A percentile compares a stretch with the other conserved stretches of the same genome.
These are phyloP conservation scores for Calameuta filiformis DNA, from an alignment of 2,888 invertebrate genomes.

Conservation along the genomic window DNA sequence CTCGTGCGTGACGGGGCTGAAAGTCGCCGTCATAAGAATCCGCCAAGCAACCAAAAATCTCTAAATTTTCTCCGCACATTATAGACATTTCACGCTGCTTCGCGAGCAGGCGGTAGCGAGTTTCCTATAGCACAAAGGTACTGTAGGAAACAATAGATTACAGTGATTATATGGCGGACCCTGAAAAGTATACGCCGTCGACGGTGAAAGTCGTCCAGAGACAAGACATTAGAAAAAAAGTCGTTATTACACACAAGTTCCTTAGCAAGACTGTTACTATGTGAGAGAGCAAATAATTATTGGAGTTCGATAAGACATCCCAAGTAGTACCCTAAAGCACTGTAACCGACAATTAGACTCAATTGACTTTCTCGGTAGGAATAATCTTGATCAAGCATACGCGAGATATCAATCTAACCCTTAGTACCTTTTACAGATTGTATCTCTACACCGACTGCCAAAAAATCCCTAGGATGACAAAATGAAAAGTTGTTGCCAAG, in stretches of 20 bases:
- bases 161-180: not conserved
- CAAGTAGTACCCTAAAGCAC: constrained; percentile 24
- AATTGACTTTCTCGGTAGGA: not conserved
- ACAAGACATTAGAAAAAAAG: not conserved
- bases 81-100: not conserved
- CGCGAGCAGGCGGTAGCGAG: not conserved
- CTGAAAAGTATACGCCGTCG: not conserved
- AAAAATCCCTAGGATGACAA: not conserved
- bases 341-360: constrained; percentile 3
- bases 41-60: not conserved
- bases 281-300: not conserved
- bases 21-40: not conserved
- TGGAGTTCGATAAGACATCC: not conserved
- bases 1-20: not conserved
- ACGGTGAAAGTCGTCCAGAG: not conserved
- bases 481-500: not conserved
- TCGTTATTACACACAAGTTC: not conserved
- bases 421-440: not conserved
- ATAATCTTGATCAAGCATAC: not conserved
- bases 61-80: not conserved
- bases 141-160: not conserved
- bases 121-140: not conserved
- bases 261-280: not conserved
- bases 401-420: not conserved
- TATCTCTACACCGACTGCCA: not conserved